These are phyloP conservation scores for Drosophila sp. DNA, from an alignment of 1,140 invertebrate species.

Conservation along the genomic window DNA sequence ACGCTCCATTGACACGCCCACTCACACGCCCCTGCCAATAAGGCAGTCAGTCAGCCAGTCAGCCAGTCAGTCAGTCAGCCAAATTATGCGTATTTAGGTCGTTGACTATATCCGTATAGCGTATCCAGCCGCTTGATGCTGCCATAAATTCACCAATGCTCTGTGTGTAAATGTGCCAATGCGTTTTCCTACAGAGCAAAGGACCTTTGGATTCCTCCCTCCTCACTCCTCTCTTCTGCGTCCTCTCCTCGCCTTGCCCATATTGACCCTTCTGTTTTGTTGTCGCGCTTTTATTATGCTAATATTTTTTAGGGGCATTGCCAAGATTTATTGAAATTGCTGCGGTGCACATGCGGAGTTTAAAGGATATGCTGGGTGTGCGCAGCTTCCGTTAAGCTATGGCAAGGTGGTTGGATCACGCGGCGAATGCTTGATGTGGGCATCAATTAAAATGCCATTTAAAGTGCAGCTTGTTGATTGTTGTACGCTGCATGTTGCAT, in stretches of 20 bases:
- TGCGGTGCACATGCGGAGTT: constrained; percentile 47
- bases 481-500: constrained; percentile 33
- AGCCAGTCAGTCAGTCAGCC: constrained; percentile 5
- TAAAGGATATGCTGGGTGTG: constrained; percentile 1
- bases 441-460: constrained; percentile 76
- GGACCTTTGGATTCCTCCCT: constrained; percentile 5
- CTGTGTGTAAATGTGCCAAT: constrained; percentile 79
- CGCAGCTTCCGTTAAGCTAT: neutral
- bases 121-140: constrained; percentile 70
- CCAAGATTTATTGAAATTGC: constrained; percentile 81
- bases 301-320: constrained; percentile 76
- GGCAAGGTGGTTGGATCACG: constrained; percentile 1
- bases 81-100: constrained; percentile 81
- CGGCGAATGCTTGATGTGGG: constrained; percentile 55
- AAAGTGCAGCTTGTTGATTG: constrained; percentile 43
- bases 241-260: constrained; percentile 1
- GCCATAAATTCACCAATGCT: constrained; percentile 62
- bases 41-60: neutral
- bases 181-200: constrained; percentile 38
- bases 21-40: constrained; percentile 11
- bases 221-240: neutral
- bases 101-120: constrained; percentile 48
- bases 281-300: constrained; percentile 82
- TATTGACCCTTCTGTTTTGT: constrained; percentile 81
- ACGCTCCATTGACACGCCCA: constrained; percentile 56